Conservation (phyloP, 1,140 invertebrate species). For the Zaprionus ornatus region DNA sequence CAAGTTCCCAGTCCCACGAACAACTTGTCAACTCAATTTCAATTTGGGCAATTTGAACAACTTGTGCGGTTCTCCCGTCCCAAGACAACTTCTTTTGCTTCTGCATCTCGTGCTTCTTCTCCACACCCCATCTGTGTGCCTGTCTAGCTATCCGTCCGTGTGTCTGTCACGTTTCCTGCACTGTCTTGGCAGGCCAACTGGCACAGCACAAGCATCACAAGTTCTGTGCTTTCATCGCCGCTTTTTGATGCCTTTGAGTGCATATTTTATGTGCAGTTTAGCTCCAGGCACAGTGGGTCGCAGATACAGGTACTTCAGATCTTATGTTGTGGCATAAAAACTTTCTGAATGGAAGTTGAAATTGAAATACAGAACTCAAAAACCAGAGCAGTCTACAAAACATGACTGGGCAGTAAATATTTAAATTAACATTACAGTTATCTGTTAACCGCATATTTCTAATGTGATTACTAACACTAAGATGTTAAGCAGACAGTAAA, state of each 20-base stretch:
- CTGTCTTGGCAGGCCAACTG: slow-evolving; percentile 69
- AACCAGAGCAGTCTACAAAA: not conserved
- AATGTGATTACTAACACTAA: not conserved
- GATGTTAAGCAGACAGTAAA: not conserved
- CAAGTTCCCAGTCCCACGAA: slow-evolving; percentile 47
- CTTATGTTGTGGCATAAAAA: slow-evolving; percentile 7
- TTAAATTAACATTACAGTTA: not conserved
- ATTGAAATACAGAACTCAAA: not conserved
- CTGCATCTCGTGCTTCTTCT: not conserved
- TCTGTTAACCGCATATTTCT: not conserved
- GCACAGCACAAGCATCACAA: slow-evolving; percentile 42
- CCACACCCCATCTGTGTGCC: slow-evolving; percentile 12
- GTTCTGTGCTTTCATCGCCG: slow-evolving; percentile 70
- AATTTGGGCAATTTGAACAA: slow-evolving; percentile 81
- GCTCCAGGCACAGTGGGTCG: slow-evolving; percentile 64
- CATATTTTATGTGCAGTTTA: slow-evolving; percentile 81
- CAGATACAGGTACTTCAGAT: not conserved
- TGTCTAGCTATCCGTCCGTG: slow-evolving; percentile 1
- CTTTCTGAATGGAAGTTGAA: not conserved
- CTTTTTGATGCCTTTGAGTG: slow-evolving; percentile 76
- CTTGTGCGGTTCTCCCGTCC: slow-evolving; percentile 66
- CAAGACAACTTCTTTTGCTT: slow-evolving; percentile 26
- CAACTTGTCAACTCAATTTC: slow-evolving; percentile 82
- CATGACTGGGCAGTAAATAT: not conserved
- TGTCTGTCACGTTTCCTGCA: slow-evolving; percentile 67